phyloP scores from a whole-genome alignment of 1,140 invertebrate species.

The Spodoptera litura region DNA sequence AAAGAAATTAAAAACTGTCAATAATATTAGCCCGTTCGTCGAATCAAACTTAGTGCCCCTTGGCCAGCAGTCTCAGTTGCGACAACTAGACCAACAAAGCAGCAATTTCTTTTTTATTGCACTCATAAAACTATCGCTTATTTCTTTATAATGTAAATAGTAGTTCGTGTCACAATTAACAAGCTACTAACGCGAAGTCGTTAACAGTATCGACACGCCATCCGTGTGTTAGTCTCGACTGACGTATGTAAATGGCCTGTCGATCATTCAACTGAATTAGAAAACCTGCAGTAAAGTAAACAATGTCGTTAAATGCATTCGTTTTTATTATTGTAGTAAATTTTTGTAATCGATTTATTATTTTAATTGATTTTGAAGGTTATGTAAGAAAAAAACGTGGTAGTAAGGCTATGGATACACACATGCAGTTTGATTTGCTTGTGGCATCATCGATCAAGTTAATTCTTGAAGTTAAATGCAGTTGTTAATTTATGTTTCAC shows the following conservation, averaged over 20 bases:
- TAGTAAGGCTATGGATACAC: no score
- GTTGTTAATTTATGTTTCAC: no score
- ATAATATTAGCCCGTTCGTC: no score
- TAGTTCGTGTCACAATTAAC: slow-evolving; percentile 42
- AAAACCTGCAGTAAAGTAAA: slow-evolving; percentile 21
- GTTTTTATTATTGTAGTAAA: not conserved
- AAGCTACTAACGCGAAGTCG: slow-evolving; percentile 22
- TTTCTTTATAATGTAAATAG: slow-evolving; percentile 11
- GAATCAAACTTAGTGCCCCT: no score
- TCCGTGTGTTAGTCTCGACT: slow-evolving; percentile 28
- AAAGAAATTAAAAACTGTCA: no score
- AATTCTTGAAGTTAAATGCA: no score
- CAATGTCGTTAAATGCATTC: not conserved
- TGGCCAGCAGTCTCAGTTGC: not conserved
- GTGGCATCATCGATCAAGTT: no score
- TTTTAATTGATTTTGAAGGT: no score
- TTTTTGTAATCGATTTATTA: not conserved
- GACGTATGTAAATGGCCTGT: slow-evolving; percentile 27
- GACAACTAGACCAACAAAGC: not conserved
- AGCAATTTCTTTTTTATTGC: not conserved
- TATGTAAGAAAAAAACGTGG: no score
- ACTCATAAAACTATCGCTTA: not conserved
- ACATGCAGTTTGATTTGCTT: no score
- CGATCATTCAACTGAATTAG: slow-evolving; percentile 34
- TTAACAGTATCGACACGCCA: slow-evolving; percentile 38